Percentiles rank a stretch among this genome's conserved stretches.
Conservation (phyloP, 1,140 invertebrate genomes). For the Drosophila kepulauana region DNA sequence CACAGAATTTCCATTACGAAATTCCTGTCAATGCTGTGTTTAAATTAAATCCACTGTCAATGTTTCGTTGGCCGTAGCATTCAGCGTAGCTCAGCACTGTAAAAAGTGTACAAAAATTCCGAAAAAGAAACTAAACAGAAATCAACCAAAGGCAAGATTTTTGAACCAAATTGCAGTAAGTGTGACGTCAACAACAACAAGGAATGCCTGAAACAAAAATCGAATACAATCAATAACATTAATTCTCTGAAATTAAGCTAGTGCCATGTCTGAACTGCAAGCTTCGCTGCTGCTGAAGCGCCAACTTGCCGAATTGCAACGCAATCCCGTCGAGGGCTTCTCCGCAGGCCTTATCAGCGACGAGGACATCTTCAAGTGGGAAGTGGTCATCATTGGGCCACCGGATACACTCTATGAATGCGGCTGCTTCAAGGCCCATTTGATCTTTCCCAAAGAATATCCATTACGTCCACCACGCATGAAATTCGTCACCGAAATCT, state of each 20-base stretch:
- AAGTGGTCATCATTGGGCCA: constrained; percentile 99
- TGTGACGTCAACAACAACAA: constrained; percentile 29
- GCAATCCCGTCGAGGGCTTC: constrained; percentile 94
- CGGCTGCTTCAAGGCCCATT: constrained; percentile 97
- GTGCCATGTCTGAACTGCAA: constrained; percentile 94
- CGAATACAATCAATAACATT: too few relatives aligned
- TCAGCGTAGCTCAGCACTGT: constrained; percentile 51
- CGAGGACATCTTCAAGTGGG: constrained; percentile 99
- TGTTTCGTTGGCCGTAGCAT: constrained; percentile 46
- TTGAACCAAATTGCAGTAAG: constrained; percentile 73
- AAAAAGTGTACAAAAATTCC: constrained; percentile 46
- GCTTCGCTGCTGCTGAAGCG: constrained; percentile 96
- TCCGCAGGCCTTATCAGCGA: constrained; percentile 98
- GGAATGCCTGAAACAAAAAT: not conserved
- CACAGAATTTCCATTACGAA: not conserved
- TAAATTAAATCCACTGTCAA: constrained; percentile 31
- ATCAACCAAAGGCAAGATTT: constrained; percentile 45
- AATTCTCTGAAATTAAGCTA: constrained; percentile 1
- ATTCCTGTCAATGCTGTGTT: constrained; percentile 12
- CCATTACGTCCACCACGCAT: constrained; percentile 98
- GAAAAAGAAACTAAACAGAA: constrained; percentile 37
- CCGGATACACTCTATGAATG: constrained; percentile 99
- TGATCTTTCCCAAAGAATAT: constrained; percentile 99
- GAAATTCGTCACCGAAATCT: constrained; percentile 99
- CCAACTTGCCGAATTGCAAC: constrained; percentile 98